Percentiles rank a stretch among this genome's conserved stretches.
phyloP scores from a whole-genome alignment of 2,888 invertebrate genomes.

The Lasioglossum villosulum region DNA sequence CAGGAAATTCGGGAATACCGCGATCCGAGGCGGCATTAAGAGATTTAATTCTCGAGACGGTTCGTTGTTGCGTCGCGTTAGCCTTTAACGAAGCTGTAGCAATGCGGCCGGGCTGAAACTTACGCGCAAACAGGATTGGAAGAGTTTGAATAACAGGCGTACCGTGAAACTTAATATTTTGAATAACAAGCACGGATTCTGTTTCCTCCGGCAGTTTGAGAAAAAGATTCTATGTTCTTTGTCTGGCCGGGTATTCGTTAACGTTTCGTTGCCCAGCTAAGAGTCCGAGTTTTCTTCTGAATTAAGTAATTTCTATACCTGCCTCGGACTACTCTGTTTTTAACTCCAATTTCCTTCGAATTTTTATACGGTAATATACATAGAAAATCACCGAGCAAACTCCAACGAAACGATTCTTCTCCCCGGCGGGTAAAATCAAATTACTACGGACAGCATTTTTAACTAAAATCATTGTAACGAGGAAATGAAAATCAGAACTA shows the following conservation, averaged over 20 bases:
- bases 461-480: background rate
- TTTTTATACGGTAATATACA: background rate
- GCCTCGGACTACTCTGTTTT: background rate
- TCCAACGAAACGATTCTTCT: background rate
- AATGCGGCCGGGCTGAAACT: conserved; percentile 45
- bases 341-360: background rate
- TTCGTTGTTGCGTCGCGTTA: conserved; percentile 36
- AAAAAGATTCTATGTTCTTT: conserved; percentile 35
- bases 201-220: conserved; percentile 50
- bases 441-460: background rate
- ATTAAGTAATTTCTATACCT: conserved; percentile 1
- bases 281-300: background rate
- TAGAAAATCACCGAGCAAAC: background rate
- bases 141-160: conserved; percentile 64
- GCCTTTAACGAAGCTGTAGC: conserved; percentile 53
- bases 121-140: conserved; percentile 56
- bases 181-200: conserved; percentile 63
- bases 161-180: conserved; percentile 68
- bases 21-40: conserved; percentile 41
- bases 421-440: background rate
- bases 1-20: background rate
- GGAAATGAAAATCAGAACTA: background rate
- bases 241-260: conserved; percentile 35
- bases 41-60: conserved; percentile 39
- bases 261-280: background rate